Evolutionary conservation across 2,888 invertebrate genomes (phyloP).

Genomic region (Herminia tarsipennalis): DNA sequence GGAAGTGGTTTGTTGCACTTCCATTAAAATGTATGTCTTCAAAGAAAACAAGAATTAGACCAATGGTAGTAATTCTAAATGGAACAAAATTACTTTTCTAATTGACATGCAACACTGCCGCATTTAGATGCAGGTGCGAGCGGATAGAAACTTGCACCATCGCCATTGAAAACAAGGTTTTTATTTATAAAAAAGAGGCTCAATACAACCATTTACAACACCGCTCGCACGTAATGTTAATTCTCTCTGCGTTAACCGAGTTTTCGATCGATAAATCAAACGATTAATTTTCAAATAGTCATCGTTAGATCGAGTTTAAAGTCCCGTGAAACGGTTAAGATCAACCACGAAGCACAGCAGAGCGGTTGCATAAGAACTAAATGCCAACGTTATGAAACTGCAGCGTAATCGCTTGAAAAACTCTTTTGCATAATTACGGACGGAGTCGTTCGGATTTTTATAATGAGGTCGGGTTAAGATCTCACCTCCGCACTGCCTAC

Average conservation of each 20-base stretch:
- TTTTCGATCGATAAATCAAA: conserved; percentile 34
- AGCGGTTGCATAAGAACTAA: conserved; percentile 56
- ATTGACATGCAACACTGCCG: conserved; percentile 13
- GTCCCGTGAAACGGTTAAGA: conserved; percentile 38
- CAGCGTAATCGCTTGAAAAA: conserved; percentile 33
- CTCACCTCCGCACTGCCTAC: conserved; percentile 10
- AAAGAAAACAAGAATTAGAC: conserved; percentile 14
- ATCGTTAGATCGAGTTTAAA: conserved; percentile 25
- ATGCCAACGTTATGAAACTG: conserved; percentile 55
- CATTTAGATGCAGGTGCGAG: conserved; percentile 6
- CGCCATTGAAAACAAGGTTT: conserved; percentile 25
- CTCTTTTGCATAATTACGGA: conserved; percentile 35
- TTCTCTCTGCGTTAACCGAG: conserved; percentile 18
- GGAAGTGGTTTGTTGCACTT: no score
- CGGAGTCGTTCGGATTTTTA: conserved; percentile 21
- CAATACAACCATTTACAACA: conserved; percentile 25
- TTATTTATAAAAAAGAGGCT: conserved; percentile 9
- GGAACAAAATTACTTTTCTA: conserved; percentile 19
- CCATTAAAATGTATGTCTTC: no score
- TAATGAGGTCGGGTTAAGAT: conserved; percentile 30
- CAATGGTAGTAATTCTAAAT: conserved; percentile 10
- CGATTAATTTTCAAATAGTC: conserved; percentile 34
- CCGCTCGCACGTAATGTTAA: conserved; percentile 15
- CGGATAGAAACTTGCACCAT: conserved; percentile 16
- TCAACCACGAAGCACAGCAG: conserved; percentile 34